phyloP scores from a whole-genome alignment of 1,140 invertebrate genomes.

The Rhagoletis zephyria region DNA sequence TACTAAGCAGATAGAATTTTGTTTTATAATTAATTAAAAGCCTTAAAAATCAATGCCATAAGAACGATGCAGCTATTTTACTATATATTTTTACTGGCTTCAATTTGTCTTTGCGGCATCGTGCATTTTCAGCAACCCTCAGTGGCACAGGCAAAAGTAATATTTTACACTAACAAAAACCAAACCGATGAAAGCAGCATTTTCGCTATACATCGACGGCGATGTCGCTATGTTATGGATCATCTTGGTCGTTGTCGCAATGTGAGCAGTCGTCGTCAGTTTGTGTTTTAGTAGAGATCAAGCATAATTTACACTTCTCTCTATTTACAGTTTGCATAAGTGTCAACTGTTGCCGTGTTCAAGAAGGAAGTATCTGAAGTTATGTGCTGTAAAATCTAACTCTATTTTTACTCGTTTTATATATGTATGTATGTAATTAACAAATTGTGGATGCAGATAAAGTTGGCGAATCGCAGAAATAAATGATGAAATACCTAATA shows the following conservation, averaged over 20 bases:
- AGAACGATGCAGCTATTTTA: slow-evolving; percentile 14
- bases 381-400: too few relatives aligned
- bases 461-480: not conserved
- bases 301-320: not conserved
- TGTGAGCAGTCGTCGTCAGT: slow-evolving; percentile 57
- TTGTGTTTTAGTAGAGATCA: too few relatives aligned
- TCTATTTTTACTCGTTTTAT: too few relatives aligned
- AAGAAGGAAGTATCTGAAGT: too few relatives aligned
- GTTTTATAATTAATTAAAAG: not conserved
- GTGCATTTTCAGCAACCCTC: not conserved
- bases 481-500: not conserved
- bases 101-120: not conserved
- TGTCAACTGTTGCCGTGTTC: not conserved
- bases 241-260: slow-evolving; percentile 65
- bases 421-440: too few relatives aligned
- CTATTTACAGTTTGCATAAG: slow-evolving; percentile 34
- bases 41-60: not conserved
- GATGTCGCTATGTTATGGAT: slow-evolving; percentile 61
- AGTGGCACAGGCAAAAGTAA: slow-evolving; percentile 59
- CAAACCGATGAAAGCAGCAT: slow-evolving; percentile 62
- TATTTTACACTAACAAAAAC: slow-evolving; percentile 59
- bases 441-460: not conserved
- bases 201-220: slow-evolving; percentile 55
- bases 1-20: not conserved
- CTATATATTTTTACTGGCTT: not conserved